These are phyloP conservation scores for Atherix ibis DNA, from an alignment of 2,888 invertebrate species.

Conservation along the genomic window DNA sequence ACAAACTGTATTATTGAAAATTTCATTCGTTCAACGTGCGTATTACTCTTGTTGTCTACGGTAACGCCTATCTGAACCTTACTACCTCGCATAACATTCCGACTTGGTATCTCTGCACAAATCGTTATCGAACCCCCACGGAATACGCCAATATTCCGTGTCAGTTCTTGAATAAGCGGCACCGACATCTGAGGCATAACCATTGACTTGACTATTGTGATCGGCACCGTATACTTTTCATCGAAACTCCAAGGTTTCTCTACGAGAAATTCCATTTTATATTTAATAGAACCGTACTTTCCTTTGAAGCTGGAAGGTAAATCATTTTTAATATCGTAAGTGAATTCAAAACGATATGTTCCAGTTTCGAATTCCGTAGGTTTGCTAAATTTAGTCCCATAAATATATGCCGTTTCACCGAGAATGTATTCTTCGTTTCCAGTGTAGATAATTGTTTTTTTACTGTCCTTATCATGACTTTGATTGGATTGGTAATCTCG, in stretches of 20 bases:
- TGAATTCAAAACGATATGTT: conserved; percentile 24
- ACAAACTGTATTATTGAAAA: conserved; percentile 25
- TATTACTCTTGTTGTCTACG: conserved; percentile 27
- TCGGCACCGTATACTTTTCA: conserved; percentile 26
- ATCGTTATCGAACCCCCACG: conserved; percentile 28
- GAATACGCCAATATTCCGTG: conserved; percentile 17
- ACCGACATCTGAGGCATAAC: conserved; percentile 17
- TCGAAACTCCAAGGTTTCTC: conserved; percentile 31
- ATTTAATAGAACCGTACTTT: conserved; percentile 28
- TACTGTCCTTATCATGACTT: conserved; percentile 12
- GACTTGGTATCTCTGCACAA: conserved; percentile 23
- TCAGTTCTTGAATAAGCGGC: conserved; percentile 14
- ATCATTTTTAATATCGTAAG: conserved; percentile 21
- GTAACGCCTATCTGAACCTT: conserved; percentile 26
- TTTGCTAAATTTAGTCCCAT: conserved; percentile 23
- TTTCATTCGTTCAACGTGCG: conserved; percentile 29
- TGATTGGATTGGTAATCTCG: conserved; percentile 21
- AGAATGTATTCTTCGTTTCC: conserved; percentile 29
- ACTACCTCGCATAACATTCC: conserved; percentile 24
- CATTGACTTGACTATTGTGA: conserved; percentile 23
- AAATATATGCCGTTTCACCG: conserved; percentile 22
- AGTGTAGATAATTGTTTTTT: conserved; percentile 26
- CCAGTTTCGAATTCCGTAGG: conserved; percentile 23
- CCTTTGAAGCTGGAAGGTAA: conserved; percentile 29
- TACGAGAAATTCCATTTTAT: conserved; percentile 28